Evolutionary conservation across 2,113 vertebrate genomes (phyloP).

Genomic region (Nestor notabilis): DNA sequence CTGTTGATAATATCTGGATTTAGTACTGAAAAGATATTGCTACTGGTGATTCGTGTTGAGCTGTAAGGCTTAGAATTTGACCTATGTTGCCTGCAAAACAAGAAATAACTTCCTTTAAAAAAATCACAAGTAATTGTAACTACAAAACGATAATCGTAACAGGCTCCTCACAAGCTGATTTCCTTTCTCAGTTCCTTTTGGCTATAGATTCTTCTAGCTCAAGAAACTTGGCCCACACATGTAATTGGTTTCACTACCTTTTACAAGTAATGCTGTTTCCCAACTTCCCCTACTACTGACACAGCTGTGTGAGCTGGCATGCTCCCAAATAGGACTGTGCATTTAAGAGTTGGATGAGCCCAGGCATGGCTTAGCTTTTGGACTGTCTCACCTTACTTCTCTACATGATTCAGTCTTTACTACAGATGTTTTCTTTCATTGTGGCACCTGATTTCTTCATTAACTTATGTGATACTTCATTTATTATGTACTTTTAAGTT

Average conservation of each 20-base stretch:
- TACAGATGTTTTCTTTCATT: background rate
- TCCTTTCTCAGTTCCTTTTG: background rate
- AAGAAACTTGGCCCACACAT: background rate
- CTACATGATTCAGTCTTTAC: background rate
- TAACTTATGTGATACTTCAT: background rate
- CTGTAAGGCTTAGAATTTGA: background rate
- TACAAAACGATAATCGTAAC: background rate
- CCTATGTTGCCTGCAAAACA: background rate
- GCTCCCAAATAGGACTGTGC: background rate
- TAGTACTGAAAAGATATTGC: background rate
- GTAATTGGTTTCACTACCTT: background rate
- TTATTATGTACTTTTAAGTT: background rate
- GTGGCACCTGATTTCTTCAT: background rate
- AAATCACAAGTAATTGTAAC: background rate
- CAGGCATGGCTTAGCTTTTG: background rate
- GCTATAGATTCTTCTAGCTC: background rate
- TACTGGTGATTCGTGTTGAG: background rate
- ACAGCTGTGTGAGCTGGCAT: fast-evolving
- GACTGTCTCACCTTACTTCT: background rate
- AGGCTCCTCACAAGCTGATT: background rate
- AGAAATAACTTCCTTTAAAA: background rate
- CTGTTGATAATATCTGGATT: background rate
- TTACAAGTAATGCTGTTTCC: background rate
- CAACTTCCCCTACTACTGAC: background rate
- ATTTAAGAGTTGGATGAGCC: background rate